Percentiles rank a stretch among this genome's conserved stretches.
Conservation (phyloP, 2,113 vertebrate genomes). For the Illadopsis cleaveri region DNA sequence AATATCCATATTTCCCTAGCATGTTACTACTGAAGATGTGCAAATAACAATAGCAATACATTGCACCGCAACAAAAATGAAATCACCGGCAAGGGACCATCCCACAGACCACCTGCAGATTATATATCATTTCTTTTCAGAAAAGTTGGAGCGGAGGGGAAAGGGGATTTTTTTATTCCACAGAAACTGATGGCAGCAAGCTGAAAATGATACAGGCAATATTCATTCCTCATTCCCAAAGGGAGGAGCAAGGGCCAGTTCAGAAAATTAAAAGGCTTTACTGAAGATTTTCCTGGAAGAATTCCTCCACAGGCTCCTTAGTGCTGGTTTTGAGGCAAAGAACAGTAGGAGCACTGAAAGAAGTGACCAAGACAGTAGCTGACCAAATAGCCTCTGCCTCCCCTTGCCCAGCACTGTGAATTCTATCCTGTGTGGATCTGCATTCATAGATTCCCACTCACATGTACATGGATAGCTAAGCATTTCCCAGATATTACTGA, state of each 20-base stretch:
- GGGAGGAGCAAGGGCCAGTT: background rate
- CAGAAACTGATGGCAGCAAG: conserved; percentile 20
- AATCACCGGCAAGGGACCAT: conserved; percentile 6
- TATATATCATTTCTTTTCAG: conserved; percentile 33
- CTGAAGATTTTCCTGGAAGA: background rate
- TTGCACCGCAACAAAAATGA: background rate
- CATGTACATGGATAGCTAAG: background rate
- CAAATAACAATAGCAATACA: conserved; percentile 18
- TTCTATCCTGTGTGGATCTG: background rate
- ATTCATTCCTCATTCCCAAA: background rate
- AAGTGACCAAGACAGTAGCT: background rate
- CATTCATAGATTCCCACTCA: background rate
- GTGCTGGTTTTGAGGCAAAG: background rate
- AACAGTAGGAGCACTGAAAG: background rate
- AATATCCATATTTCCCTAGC: background rate
- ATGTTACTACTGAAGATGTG: conserved; percentile 42
- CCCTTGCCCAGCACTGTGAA: background rate
- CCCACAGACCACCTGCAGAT: conserved; percentile 50
- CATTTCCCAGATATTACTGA: background rate
- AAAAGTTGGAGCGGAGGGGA: background rate
- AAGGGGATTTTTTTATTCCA: conserved; percentile 23
- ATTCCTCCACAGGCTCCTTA: background rate
- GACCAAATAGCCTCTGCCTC: background rate
- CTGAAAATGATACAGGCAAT: conserved; percentile 18
- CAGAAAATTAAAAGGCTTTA: conserved; percentile 17